phyloP scores from a whole-genome alignment of 2,888 invertebrate genomes.

The Steinernema hermaphroditum region DNA sequence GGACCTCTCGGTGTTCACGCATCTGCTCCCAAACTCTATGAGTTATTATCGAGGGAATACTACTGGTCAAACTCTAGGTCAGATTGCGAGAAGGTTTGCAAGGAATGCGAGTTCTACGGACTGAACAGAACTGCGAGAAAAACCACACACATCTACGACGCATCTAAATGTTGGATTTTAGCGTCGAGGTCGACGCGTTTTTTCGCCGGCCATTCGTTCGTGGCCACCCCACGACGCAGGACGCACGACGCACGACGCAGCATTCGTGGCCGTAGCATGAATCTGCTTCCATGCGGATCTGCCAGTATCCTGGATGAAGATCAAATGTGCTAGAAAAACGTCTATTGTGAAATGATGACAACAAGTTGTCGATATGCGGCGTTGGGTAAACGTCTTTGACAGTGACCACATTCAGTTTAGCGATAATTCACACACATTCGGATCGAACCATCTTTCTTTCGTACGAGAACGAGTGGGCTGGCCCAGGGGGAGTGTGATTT shows the following conservation, averaged over 20 bases:
- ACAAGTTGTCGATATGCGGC: slow-evolving; percentile 42
- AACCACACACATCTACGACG: too few relatives aligned
- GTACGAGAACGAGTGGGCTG: slow-evolving; percentile 65
- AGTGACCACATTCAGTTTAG: slow-evolving; percentile 43
- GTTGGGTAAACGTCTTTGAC: slow-evolving; percentile 46
- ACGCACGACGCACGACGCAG: too few relatives aligned
- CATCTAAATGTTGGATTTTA: too few relatives aligned
- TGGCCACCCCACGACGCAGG: too few relatives aligned
- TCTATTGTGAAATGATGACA: slow-evolving; percentile 39
- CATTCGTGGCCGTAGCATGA: too few relatives aligned
- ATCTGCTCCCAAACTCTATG: slow-evolving; percentile 35
- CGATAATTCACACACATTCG: slow-evolving; percentile 51
- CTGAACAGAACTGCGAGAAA: slow-evolving; percentile 11
- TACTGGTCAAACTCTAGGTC: slow-evolving; percentile 37
- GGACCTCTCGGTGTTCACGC: slow-evolving; percentile 40
- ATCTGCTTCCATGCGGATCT: slow-evolving; percentile 43
- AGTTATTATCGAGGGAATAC: slow-evolving; percentile 32
- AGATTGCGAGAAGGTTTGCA: slow-evolving; percentile 16
- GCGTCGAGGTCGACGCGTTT: too few relatives aligned
- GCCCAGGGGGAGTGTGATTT: slow-evolving; percentile 65
- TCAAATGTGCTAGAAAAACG: slow-evolving; percentile 45
- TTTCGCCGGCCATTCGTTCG: too few relatives aligned
- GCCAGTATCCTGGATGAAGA: slow-evolving; percentile 50
- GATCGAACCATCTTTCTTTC: slow-evolving; percentile 60
- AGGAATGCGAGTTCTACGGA: slow-evolving; percentile 38